A percentile compares a stretch with the other conserved stretches of the same genome.
phyloP scores from a whole-genome alignment of 2,888 invertebrate species.

The Hirtodrosophila cameraria region DNA sequence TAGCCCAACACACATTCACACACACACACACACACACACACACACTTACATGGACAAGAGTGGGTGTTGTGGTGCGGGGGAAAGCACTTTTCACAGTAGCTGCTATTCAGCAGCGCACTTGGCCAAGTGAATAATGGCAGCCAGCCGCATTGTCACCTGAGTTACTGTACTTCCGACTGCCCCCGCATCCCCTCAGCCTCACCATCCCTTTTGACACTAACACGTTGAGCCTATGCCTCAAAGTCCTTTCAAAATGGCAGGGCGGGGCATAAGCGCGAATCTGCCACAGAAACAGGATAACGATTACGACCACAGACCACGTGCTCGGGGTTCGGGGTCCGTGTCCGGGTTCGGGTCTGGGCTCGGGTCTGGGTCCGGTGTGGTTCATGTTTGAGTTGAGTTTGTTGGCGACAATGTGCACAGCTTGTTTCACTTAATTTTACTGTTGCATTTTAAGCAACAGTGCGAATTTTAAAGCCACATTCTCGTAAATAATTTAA shows the following conservation, averaged over 20 bases:
- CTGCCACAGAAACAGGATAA: slow-evolving; percentile 39
- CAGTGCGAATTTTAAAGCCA: slow-evolving; percentile 18
- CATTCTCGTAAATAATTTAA: slow-evolving; percentile 21
- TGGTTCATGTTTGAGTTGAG: slow-evolving; percentile 10
- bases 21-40: slow-evolving; percentile 14
- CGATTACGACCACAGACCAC: slow-evolving; percentile 48
- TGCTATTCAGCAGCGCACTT: slow-evolving; percentile 44
- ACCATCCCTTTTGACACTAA: slow-evolving; percentile 51
- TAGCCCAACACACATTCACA: slow-evolving; percentile 57
- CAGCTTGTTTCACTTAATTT: slow-evolving; percentile 9
- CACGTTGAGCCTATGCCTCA: slow-evolving; percentile 73
- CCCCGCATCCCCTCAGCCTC: background rate
- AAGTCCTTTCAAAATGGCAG: slow-evolving; percentile 28
- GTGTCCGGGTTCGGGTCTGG: slow-evolving; percentile 5
- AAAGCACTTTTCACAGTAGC: slow-evolving; percentile 59
- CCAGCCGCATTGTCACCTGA: slow-evolving; percentile 65
- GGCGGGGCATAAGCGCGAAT: background rate
- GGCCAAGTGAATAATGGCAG: slow-evolving; percentile 76
- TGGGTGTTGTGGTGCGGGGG: background rate
- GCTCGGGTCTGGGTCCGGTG: slow-evolving; percentile 43
- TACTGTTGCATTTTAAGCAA: slow-evolving; percentile 25
- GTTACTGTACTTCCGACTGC: background rate
- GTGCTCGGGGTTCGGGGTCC: slow-evolving; percentile 24
- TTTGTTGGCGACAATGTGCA: slow-evolving; percentile 20
- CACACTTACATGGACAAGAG: slow-evolving; percentile 9